A percentile compares a stretch with the other conserved stretches of the same genome.
phyloP scores from a whole-genome alignment of 2,888 invertebrate species.

The Melipona beecheii region DNA sequence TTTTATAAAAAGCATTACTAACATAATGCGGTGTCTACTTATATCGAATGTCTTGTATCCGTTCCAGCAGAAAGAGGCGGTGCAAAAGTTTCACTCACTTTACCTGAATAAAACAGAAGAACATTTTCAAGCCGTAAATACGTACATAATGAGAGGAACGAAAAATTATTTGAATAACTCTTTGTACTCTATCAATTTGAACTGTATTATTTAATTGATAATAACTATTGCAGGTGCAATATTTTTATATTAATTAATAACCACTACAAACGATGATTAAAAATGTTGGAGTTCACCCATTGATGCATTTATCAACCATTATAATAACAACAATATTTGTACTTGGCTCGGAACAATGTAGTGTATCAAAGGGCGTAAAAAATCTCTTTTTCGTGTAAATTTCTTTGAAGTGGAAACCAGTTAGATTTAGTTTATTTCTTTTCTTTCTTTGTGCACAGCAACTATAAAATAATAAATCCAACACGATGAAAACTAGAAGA shows the following conservation, averaged over 20 bases:
- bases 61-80: conserved; percentile 73
- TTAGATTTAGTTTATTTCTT: conserved; percentile 59
- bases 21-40: conserved; percentile 60
- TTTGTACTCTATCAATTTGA: conserved; percentile 62
- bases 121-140: conserved; percentile 18
- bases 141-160: conserved; percentile 29
- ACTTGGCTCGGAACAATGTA: conserved; percentile 42
- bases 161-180: conserved; percentile 36
- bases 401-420: conserved; percentile 23
- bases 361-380: conserved; percentile 50
- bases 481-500: conserved; percentile 49
- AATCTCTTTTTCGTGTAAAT: conserved; percentile 45
- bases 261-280: conserved; percentile 52
- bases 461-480: conserved; percentile 50
- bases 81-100: conserved; percentile 51
- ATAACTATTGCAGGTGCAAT: conserved; percentile 69
- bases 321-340: conserved; percentile 42
- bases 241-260: conserved; percentile 68
- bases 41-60: conserved; percentile 61
- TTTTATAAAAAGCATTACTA: conserved; percentile 61
- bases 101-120: conserved; percentile 4
- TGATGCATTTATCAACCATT: conserved; percentile 49
- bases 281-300: conserved; percentile 44
- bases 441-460: conserved; percentile 61
- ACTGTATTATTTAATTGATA: conserved; percentile 53